These are phyloP conservation scores for Tetramorium parvispinum DNA, from an alignment of 1,140 invertebrate genomes.

Conservation along the genomic window DNA sequence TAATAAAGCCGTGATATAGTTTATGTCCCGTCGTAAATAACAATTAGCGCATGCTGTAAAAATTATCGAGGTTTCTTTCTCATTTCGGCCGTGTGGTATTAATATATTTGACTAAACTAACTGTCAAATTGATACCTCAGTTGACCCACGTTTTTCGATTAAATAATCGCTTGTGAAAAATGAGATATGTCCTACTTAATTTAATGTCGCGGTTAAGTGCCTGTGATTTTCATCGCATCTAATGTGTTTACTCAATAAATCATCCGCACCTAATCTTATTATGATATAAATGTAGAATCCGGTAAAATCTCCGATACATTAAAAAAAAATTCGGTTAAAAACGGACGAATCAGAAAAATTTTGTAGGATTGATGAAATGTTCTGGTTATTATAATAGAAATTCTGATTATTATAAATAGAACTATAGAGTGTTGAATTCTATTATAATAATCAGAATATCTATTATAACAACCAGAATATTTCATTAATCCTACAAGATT, in stretches of 20 bases:
- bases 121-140: conserved; percentile 77
- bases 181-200: neutral
- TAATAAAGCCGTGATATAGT: conserved; percentile 78
- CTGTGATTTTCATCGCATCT: neutral
- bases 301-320: neutral
- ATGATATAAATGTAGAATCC: neutral
- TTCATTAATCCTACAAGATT: no score
- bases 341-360: no score
- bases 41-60: conserved; percentile 79
- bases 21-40: conserved; percentile 82
- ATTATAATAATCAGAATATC: no score
- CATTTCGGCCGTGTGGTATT: conserved; percentile 59
- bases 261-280: conserved; percentile 14
- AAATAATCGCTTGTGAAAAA: conserved; percentile 17
- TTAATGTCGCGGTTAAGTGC: conserved; percentile 1
- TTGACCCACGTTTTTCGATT: neutral
- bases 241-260: neutral
- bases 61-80: conserved; percentile 72
- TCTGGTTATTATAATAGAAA: no score
- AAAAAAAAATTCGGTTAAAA: no score
- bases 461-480: no score
- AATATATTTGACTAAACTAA: conserved; percentile 76
- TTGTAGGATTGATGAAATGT: no score
- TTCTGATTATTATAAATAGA: no score
- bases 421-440: no score